Conservation (phyloP, 2,113 vertebrate genomes). For the Probosciger aterrimus region DNA sequence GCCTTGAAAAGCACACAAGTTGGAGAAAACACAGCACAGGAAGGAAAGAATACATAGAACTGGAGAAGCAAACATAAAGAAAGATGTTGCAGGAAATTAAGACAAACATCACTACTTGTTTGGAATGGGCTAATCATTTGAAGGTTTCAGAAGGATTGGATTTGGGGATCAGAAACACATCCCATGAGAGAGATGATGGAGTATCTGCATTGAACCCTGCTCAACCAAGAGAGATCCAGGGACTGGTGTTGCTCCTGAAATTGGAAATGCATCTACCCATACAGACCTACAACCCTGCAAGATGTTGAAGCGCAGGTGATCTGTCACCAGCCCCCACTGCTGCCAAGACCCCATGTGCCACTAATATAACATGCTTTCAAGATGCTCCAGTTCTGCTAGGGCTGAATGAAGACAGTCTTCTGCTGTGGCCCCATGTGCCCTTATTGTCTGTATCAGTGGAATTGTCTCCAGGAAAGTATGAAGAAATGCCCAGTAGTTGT, state of each 20-base stretch:
- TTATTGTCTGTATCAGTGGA: background rate
- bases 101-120: background rate
- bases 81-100: background rate
- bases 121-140: background rate
- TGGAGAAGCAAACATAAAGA: background rate
- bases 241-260: background rate
- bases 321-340: background rate
- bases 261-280: background rate
- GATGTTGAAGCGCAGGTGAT: background rate
- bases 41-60: background rate
- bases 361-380: background rate
- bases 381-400: background rate
- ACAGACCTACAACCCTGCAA: background rate
- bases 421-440: too few species aligned
- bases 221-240: background rate
- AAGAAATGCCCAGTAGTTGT: background rate
- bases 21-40: background rate
- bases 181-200: background rate
- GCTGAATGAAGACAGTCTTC: background rate
- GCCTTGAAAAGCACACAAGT: background rate
- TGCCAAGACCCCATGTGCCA: rapidly evolving
- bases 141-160: background rate
- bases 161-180: background rate
- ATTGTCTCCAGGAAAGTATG: background rate
- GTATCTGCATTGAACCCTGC: background rate